A percentile compares a stretch with the other conserved stretches of the same genome.
These are phyloP conservation scores for Muscicapa comitata DNA, from an alignment of 2,797 vertebrate species.

Conservation along the genomic window DNA sequence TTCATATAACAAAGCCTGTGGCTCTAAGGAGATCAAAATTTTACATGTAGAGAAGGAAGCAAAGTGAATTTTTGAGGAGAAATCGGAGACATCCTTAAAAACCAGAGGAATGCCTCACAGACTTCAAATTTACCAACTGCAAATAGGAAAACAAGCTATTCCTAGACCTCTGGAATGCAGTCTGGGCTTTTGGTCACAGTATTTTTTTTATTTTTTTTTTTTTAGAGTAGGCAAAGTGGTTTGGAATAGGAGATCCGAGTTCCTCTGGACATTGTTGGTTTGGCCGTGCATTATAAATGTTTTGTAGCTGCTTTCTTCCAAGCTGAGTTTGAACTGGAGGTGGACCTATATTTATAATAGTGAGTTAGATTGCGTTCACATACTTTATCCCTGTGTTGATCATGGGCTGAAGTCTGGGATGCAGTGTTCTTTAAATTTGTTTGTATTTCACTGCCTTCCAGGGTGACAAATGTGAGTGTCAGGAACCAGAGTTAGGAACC, in stretches of 20 bases:
- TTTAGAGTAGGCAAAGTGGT: slow-evolving; percentile 47
- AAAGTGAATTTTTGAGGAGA: slow-evolving; percentile 57
- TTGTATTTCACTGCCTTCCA: background rate
- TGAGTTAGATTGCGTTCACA: background rate
- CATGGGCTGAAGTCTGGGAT: slow-evolving; percentile 35
- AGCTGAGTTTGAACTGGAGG: slow-evolving; percentile 25
- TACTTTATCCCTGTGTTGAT: slow-evolving; percentile 18
- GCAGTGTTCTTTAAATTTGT: slow-evolving; percentile 21
- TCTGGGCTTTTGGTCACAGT: slow-evolving; percentile 56
- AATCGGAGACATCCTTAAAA: slow-evolving; percentile 47
- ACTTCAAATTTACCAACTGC: slow-evolving; percentile 53
- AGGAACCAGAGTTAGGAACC: background rate
- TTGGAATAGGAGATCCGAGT: slow-evolving; percentile 41
- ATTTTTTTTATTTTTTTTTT: background rate
- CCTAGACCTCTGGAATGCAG: slow-evolving; percentile 70
- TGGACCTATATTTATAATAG: slow-evolving; percentile 42
- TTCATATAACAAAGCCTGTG: background rate
- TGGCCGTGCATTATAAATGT: slow-evolving; percentile 52
- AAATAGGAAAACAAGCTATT: slow-evolving; percentile 69
- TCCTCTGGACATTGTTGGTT: slow-evolving; percentile 65
- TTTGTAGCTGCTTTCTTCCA: slow-evolving; percentile 25
- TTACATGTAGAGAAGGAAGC: background rate
- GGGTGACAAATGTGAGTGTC: slow-evolving; percentile 15
- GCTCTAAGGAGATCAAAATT: background rate
- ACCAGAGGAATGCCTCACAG: slow-evolving; percentile 54